Evolutionary conservation across 2,797 vertebrate species (phyloP).

Genomic region (Hemitrygon akajei): DNA sequence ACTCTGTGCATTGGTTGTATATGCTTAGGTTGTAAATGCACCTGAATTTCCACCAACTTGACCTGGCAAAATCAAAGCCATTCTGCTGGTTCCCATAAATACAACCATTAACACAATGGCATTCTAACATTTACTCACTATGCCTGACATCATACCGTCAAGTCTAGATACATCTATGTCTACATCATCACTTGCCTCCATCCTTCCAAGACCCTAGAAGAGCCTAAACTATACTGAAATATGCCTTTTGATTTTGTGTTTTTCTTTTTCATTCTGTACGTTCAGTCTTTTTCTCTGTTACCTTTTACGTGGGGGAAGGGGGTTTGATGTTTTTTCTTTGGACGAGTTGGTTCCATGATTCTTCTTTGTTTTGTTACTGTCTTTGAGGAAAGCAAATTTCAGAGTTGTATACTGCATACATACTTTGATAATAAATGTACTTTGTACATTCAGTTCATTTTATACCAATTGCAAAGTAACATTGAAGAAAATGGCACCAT

Average conservation of each 20-base stretch:
- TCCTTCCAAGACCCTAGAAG: not conserved
- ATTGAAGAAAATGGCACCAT: too few relatives aligned
- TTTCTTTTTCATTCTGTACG: too few relatives aligned
- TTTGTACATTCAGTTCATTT: not conserved
- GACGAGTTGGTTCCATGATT: too few relatives aligned
- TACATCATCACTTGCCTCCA: not conserved
- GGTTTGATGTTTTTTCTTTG: too few relatives aligned
- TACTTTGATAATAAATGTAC: too few relatives aligned
- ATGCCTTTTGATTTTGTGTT: too few relatives aligned
- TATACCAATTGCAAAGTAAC: not conserved
- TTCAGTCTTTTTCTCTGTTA: too few relatives aligned
- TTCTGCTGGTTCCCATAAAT: not conserved
- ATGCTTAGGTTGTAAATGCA: not conserved
- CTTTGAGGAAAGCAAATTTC: too few relatives aligned
- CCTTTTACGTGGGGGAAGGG: too few relatives aligned
- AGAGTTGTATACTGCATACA: too few relatives aligned
- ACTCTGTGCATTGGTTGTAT: not conserved
- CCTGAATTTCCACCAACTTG: not conserved
- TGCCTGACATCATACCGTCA: not conserved
- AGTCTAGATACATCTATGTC: not conserved
- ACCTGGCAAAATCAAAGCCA: not conserved
- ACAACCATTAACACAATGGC: not conserved
- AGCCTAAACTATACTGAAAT: not conserved
- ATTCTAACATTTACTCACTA: not conserved
- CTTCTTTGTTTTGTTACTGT: too few relatives aligned